Base-by-base conservation (phyloP, 2,888 invertebrate species). In the Synanthedon formicaeformis region DNA sequence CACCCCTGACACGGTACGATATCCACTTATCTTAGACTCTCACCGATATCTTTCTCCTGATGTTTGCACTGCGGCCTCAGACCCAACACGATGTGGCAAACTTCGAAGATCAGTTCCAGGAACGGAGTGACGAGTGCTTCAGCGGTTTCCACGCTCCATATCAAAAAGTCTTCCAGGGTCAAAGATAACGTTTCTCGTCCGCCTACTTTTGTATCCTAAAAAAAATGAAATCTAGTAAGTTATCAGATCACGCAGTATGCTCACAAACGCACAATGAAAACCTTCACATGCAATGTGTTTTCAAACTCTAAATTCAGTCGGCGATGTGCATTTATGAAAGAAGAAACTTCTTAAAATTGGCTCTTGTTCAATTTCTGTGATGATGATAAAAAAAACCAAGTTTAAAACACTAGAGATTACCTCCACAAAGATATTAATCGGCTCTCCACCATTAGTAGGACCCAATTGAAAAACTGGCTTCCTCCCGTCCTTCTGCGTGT, bases 51-150 rank as follows among this genome's bases (percentile, higher is more conserved):
- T 56, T 91, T 90, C 81, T 97, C 96, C 73, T 95, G 93, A 66
- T 94, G 92, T 53, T 91, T 89, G 71, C 93, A 94, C 63, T 92
- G 90, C 12, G 96, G 96, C 69, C 92, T 89, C 50, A 97, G 83
- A 0, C 96, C 96, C 59, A 97, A 89, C 49, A 95, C 94, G 48
- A 97, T 91, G 81, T 96, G 96, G 75, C 96, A 96, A 56, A 96
- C 92, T 78, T 94, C 93, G 73, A 93, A 92, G 58, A 94, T 78
- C 49, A 94, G 82, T 69, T 93, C 91, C 52, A 94, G 77, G 69
- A 94, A 90, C 1, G 93, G 93, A 53, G 91, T 89, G 53, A 93
- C 90, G 55, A 94, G 78, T 60, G 92, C 90, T 60, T 92, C 87
- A 1, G 85, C 87, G 55, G 89, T 89, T 69, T 91, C 92, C 53